Evolutionary conservation across 2,888 invertebrate species (phyloP), one percentile per base, ranked within the genome.

Genomic region (Tachystola acroxantha): DNA sequence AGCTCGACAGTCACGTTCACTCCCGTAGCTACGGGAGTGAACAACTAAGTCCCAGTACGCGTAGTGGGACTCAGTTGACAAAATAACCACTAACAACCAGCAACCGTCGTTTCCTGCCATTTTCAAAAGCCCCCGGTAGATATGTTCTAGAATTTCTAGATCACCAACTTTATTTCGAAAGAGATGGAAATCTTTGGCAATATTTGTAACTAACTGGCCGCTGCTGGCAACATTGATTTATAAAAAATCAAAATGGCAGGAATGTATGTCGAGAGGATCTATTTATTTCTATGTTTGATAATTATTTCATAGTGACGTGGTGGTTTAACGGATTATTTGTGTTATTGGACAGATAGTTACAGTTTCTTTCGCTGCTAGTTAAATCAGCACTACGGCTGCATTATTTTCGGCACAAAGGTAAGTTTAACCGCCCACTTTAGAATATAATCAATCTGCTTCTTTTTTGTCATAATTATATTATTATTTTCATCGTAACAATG

Each of bases 221-320:
- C n/a, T n/a, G n/a, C n/a, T 24, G 24, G 24, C 7, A 24, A 24
- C 9, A 24, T 24, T 24, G 3, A 7, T n/a, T 24, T 9, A 24
- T 9, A 24, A 22, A 65, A 69, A 65, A 66, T 66, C 70, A 84
- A 82, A 71, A 82, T 84, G 84, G 82, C 74, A 73, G 80, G 60
- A 60, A 55, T 59, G 25, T 53, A 53, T 57, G 53, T 51, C 52
- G 43, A 47, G 44, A 34, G 43, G 50, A 48, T 69, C 67, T 69
- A 60, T 69, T 64, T 61, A 62, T 67, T 51, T n/a, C n/a, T n/a
- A n/a, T 64, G 64, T 68, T 64, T 53, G 57, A 51, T 63, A 58
- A 56, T 68, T 34, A 60, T 52, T 16, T n/a, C n/a, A 56, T 42
- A 62, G 81, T 82, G 81, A 79, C 81, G 82, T 80, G 79, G 73